Conservation (phyloP, 2,888 invertebrate genomes). For the Epirrita christyi region DNA sequence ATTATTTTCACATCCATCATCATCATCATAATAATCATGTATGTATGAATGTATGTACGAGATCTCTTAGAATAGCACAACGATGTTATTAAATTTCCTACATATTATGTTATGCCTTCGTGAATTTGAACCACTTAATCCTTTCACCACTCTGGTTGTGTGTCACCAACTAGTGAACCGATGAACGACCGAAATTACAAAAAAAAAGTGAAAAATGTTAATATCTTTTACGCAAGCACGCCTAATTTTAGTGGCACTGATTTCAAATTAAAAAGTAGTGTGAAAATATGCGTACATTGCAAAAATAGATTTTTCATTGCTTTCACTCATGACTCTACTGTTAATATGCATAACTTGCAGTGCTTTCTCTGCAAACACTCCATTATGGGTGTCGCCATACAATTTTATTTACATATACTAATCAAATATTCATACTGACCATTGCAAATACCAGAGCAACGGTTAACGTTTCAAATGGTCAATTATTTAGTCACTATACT, state of each 20-base stretch:
- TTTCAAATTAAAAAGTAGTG: constrained; percentile 1
- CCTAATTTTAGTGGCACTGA: not conserved
- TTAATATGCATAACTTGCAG: constrained; percentile 45
- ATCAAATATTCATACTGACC: constrained; percentile 57
- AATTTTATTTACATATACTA: constrained; percentile 49
- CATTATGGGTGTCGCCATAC: constrained; percentile 39
- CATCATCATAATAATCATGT: too few relatives aligned
- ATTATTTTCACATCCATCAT: too few relatives aligned
- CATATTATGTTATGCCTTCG: too few relatives aligned
- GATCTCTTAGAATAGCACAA: not conserved
- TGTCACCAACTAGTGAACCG: too few relatives aligned
- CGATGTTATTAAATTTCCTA: too few relatives aligned
- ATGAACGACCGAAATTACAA: too few relatives aligned
- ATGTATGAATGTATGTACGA: too few relatives aligned
- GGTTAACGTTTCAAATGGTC: not conserved
- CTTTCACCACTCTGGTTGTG: too few relatives aligned
- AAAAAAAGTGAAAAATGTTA: too few relatives aligned
- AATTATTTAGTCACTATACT: not conserved
- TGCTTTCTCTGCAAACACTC: constrained; percentile 62
- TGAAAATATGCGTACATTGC: constrained; percentile 14
- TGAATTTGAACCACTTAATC: too few relatives aligned
- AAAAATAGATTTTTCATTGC: constrained; percentile 31
- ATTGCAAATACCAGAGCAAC: not conserved
- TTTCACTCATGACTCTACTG: constrained; percentile 41
- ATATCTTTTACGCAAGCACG: not conserved